Percentiles rank a stretch among this genome's conserved stretches.
phyloP scores from a whole-genome alignment of 2,113 vertebrate species.

The Bos indicus region DNA sequence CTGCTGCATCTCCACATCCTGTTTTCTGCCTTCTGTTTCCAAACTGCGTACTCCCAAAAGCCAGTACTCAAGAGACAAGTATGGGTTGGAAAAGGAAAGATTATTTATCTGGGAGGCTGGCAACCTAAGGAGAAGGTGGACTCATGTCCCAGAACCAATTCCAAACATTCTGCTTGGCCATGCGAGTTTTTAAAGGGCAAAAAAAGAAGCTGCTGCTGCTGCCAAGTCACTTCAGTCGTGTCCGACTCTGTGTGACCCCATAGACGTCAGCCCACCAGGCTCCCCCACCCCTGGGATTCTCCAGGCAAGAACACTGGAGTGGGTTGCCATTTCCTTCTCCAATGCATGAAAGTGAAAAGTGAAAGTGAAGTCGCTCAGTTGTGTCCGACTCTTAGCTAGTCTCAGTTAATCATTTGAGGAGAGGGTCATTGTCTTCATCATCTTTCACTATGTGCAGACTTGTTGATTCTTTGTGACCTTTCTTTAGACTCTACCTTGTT shows the following conservation, averaged over 20 bases:
- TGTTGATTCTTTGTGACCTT: not conserved
- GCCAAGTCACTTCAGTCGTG: too few relatives aligned
- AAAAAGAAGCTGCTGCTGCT: not conserved
- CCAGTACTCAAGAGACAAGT: not conserved
- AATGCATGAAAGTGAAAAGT: too few relatives aligned
- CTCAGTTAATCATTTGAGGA: not conserved
- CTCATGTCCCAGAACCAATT: not conserved
- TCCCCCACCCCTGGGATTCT: too few relatives aligned
- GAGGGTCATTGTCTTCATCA: not conserved
- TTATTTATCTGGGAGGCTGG: not conserved
- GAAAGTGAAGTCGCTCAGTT: too few relatives aligned
- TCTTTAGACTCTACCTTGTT: not conserved
- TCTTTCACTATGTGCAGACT: not conserved
- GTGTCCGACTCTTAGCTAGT: not conserved
- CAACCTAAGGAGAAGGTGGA: not conserved
- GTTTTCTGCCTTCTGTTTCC: not conserved
- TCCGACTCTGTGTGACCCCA: too few relatives aligned
- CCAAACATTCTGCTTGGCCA: not conserved
- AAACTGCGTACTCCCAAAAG: not conserved
- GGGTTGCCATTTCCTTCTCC: too few relatives aligned
- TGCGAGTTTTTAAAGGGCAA: not conserved
- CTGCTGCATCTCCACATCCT: not conserved
- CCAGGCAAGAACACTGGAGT: too few relatives aligned
- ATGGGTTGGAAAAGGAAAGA: not conserved
- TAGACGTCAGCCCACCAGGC: too few relatives aligned